Percentiles rank a stretch among this genome's conserved stretches.
Evolutionary conservation across 1,140 invertebrate genomes (phyloP).

Genomic region (Sitophilus oryzae): DNA sequence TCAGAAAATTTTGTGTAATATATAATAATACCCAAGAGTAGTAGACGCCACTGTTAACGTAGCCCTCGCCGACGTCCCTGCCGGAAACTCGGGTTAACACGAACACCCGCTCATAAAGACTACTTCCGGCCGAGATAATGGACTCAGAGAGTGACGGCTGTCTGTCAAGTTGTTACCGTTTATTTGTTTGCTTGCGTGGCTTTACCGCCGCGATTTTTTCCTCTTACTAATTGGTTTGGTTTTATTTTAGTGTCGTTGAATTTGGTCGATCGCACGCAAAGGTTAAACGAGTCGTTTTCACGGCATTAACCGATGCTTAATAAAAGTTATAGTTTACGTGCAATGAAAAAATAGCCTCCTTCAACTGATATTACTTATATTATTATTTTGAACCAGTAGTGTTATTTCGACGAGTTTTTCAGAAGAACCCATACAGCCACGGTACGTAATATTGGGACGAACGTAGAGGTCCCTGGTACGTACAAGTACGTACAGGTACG

Average conservation of each 20-base stretch:
- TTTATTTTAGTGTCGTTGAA: background rate
- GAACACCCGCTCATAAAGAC: constrained; percentile 37
- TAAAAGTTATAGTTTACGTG: no score
- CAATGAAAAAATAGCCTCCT: no score
- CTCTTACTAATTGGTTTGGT: background rate
- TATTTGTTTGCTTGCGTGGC: constrained; percentile 19
- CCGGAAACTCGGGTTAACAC: constrained; percentile 38
- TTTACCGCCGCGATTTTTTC: background rate
- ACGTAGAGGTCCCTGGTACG: no score
- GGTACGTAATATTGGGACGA: no score
- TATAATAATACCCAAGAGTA: no score
- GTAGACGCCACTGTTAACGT: background rate
- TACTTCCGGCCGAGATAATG: constrained; percentile 35
- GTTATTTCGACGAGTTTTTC: no score
- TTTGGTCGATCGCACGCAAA: background rate
- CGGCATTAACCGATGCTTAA: no score
- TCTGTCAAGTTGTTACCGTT: constrained; percentile 22
- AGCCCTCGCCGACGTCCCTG: constrained; percentile 30
- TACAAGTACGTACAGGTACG: no score
- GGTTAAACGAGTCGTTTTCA: background rate
- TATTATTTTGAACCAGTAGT: no score
- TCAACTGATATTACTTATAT: no score
- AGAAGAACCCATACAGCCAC: no score
- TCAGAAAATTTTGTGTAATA: no score
- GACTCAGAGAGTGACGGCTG: constrained; percentile 34